Evolutionary conservation across 2,797 vertebrate genomes (phyloP), one percentile per base, ranked within the genome.

Genomic region (Eospalax fontanierii): DNA sequence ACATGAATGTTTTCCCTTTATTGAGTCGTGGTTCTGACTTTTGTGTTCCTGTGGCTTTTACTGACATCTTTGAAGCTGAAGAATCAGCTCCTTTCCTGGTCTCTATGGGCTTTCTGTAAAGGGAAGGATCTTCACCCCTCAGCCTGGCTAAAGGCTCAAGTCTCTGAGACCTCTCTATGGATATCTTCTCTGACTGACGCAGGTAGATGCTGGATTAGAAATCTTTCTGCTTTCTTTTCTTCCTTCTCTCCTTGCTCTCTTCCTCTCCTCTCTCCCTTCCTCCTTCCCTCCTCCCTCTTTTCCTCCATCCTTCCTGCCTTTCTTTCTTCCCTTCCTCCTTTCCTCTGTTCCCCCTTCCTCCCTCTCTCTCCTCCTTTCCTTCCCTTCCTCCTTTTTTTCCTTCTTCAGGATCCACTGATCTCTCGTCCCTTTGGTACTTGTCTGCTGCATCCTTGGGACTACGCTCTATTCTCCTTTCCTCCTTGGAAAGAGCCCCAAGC

Each of bases 291-390:
- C 11, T 9, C 10, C 16, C 15, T 16, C 1, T 15, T 2, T 26
- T 6, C 12, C 4, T 6, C 19, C n/a, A 6, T 1, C 2, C 26
- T 3, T 7, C 33, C n/a, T 40, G n/a, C 4, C 24, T 12, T 15
- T 11, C 24, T 3, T 16, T 4, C 9, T 57, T 24, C 1, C 28
- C 4, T 10, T 0, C 10, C 30, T 6, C 0, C 1, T 1, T 6
- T 1, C 14, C 2, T 2, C 12, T 12, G 1, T 38, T 2, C 22
- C 1, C 3, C 4, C 2, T 0, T 21, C 2, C 19, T 9, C 10
- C 22, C 18, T 6, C 6, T 24, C 24, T 14, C 18, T 1, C 8
- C 6, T 5, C 1, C 11, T 22, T 40, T 2, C 7, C 33, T 50
- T 1, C 18, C 0, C 18, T 4, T 1, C 14, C 26, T 33, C 0